These are phyloP conservation scores for Sphenodon punctatus DNA, from an alignment of 2,797 vertebrate species.

Conservation along the genomic window DNA sequence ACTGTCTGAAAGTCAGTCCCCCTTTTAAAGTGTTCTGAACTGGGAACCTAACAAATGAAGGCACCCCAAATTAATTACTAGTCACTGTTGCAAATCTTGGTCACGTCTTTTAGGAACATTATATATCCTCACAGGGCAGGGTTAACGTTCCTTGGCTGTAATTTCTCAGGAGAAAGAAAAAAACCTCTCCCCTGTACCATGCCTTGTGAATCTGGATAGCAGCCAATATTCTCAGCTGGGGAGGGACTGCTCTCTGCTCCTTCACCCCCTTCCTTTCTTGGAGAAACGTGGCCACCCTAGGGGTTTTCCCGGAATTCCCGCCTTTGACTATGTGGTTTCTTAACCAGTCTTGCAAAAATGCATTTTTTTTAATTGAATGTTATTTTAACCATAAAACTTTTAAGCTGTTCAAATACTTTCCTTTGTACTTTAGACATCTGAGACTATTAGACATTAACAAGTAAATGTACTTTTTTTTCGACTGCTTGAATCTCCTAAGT, in stretches of 20 bases:
- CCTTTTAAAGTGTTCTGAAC: background rate
- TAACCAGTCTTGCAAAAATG: slow-evolving; percentile 59
- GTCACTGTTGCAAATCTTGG: background rate
- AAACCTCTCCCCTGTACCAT: background rate
- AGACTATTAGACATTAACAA: slow-evolving; percentile 46
- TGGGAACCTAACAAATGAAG: background rate
- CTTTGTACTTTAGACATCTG: slow-evolving; percentile 50
- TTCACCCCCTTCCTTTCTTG: background rate
- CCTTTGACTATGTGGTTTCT: slow-evolving; percentile 53
- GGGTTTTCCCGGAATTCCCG: slow-evolving; percentile 64
- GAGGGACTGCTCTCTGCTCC: background rate
- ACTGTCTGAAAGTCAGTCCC: background rate
- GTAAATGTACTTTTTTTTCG: slow-evolving; percentile 31
- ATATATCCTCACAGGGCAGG: background rate
- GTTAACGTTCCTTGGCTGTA: too few relatives aligned
- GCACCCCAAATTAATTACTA: too few relatives aligned
- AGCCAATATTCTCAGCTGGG: background rate
- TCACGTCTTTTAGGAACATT: background rate
- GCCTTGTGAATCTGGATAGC: background rate
- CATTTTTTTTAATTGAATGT: slow-evolving; percentile 61
- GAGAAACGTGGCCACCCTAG: background rate
- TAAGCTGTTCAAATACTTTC: slow-evolving; percentile 63
- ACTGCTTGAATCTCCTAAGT: slow-evolving; percentile 26
- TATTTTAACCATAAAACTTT: slow-evolving; percentile 63
- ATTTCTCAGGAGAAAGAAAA: background rate